Evolutionary conservation across 2,113 vertebrate genomes (phyloP).

Genomic region (Muscicapa adusta): DNA sequence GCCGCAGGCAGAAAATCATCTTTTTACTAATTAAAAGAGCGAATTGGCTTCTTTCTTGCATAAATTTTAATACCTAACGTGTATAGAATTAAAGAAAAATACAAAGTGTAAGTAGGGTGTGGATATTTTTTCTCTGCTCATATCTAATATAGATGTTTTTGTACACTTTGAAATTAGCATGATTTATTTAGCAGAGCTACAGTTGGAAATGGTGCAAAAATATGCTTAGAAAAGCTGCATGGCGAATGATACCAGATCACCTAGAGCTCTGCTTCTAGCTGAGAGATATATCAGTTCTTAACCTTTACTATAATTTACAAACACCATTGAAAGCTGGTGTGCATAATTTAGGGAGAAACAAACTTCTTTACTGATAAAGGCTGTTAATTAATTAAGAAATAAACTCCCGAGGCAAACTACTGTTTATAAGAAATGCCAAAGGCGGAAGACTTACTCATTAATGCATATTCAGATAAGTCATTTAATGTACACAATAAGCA

Average conservation of each 20-base stretch:
- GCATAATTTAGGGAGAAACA: not conserved
- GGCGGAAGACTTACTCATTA: not conserved
- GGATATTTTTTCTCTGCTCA: not conserved
- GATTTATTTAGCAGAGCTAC: not conserved
- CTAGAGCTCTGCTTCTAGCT: not conserved
- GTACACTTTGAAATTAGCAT: not conserved
- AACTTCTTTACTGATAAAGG: not conserved
- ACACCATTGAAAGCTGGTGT: not conserved
- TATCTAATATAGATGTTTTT: not conserved
- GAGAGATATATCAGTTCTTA: not conserved
- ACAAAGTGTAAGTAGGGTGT: not conserved
- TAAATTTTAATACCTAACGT: not conserved
- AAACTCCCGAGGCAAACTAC: not conserved
- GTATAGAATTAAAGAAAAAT: not conserved
- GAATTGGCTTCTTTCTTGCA: not conserved
- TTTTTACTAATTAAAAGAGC: not conserved
- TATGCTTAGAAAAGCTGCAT: not conserved
- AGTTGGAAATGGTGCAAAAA: not conserved
- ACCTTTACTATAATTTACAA: not conserved
- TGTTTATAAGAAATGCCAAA: not conserved
- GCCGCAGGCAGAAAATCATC: not conserved
- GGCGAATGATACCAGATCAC: not conserved
- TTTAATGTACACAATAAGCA: conserved; percentile 11
- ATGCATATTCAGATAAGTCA: not conserved
- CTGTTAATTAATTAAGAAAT: not conserved